Evolutionary conservation across 2,113 vertebrate genomes (phyloP).

Genomic region (Suricata suricatta): DNA sequence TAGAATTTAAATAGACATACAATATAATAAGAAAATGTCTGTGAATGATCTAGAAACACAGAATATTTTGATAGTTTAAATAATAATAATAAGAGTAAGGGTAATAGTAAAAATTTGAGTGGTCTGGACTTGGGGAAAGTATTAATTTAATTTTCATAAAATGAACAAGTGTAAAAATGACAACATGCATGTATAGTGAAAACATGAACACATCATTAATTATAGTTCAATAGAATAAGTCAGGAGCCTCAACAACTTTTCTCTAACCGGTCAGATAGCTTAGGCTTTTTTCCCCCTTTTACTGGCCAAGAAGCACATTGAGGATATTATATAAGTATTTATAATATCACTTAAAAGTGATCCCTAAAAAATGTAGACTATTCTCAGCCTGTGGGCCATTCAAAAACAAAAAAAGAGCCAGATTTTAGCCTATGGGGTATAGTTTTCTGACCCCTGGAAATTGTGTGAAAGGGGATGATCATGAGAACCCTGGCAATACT

Average conservation of each 20-base stretch:
- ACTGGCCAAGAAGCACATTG: background rate
- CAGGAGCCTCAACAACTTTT: background rate
- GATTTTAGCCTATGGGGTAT: background rate
- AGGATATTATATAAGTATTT: background rate
- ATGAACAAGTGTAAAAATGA: background rate
- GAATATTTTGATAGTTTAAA: background rate
- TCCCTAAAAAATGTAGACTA: background rate
- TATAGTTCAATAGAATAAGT: background rate
- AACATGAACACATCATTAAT: background rate
- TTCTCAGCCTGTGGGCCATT: background rate
- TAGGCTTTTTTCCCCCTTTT: background rate
- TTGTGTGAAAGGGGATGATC: background rate
- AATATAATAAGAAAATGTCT: background rate
- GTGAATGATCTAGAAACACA: background rate
- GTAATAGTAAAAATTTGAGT: background rate
- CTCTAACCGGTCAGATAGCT: background rate
- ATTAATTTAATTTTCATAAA: background rate
- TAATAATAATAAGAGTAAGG: background rate
- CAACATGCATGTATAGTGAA: background rate
- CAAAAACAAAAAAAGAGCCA: background rate
- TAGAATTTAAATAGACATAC: background rate
- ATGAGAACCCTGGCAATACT: background rate
- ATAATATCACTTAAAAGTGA: background rate
- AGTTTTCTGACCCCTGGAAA: background rate
- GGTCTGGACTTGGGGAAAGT: background rate